Base-by-base conservation (phyloP, 2,113 vertebrate genomes). In the Scomber japonicus region DNA sequence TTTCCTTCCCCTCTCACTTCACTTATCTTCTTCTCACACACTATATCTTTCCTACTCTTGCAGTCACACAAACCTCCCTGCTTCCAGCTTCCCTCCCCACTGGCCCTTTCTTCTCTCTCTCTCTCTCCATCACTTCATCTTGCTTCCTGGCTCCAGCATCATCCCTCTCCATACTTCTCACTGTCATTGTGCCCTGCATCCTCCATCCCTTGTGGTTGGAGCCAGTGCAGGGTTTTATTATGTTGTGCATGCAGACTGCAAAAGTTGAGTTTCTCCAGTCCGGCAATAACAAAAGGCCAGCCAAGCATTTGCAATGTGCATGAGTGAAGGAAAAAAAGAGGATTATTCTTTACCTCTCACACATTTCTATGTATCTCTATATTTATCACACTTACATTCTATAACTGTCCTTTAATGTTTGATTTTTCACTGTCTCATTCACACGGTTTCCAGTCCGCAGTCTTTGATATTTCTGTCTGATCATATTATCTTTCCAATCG, bases 121-220 rank as follows among this genome's bases (percentile, higher is more conserved):
- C 51, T 15, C 51, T 57, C 45, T 50, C 24, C 57, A 46, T 80
- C 35, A 24, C 59, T 74, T 68, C 56, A 64, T 82, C 64, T 71
- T 68, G 31, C 71, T 70, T 78, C 21, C 21, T 81, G n/a, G 62
- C 13, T 67, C 19, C 11, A 27, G 54, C 75, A 45, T 70, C 69
- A 31, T 73, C 56, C 21, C 19, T 75, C 51, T 57, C 44, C 15
- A 49, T 35, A 14, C 12, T 15, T 27, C 13, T 5, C 53, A 63
- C 55, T 57, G n/a, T 31, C 70, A 45, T 19, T 17, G 16, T 9
- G 6, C 19, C 35, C 66, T 15, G 15, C 53, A 54, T 11, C 46
- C 66, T 62, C 61, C 62, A 46, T 86, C 80, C 67, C 60, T 35
- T 4, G 50, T 24, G 49, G 14, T 35, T 35, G 3, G 11, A 53